Evolutionary conservation across 2,888 invertebrate genomes (phyloP).

Genomic region (Galerucella nymphaeae): DNA sequence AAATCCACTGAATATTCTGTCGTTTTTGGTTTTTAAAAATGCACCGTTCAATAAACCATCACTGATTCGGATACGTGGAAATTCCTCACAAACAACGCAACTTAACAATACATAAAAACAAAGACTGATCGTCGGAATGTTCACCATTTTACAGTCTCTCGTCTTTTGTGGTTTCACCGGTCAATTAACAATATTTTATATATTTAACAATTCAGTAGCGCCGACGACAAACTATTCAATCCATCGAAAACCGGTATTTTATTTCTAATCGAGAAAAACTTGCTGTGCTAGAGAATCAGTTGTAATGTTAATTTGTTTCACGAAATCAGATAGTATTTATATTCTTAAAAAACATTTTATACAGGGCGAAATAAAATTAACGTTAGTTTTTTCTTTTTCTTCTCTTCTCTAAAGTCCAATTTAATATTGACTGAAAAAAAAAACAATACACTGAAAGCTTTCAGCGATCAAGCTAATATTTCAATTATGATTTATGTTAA

Average conservation of each 20-base stretch:
- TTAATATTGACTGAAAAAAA: too few relatives aligned
- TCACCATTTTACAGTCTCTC: constrained; percentile 14
- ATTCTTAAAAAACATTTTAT: too few relatives aligned
- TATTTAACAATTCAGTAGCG: constrained; percentile 8
- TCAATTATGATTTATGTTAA: too few relatives aligned
- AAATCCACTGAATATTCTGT: constrained; percentile 65
- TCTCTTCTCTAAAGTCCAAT: too few relatives aligned
- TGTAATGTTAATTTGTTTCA: too few relatives aligned
- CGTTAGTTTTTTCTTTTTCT: too few relatives aligned
- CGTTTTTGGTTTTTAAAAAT: constrained; percentile 60
- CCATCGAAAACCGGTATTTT: background rate
- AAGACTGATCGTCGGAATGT: constrained; percentile 10
- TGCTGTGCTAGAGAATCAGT: too few relatives aligned
- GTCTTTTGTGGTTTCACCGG: background rate
- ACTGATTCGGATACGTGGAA: constrained; percentile 55
- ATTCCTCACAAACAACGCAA: constrained; percentile 20
- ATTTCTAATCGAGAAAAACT: background rate
- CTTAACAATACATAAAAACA: constrained; percentile 13
- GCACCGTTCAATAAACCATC: constrained; percentile 64
- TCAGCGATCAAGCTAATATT: too few relatives aligned
- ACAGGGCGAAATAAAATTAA: too few relatives aligned
- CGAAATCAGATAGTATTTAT: too few relatives aligned
- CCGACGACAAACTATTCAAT: background rate
- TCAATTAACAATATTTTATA: constrained; percentile 4
- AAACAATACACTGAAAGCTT: too few relatives aligned